These are phyloP conservation scores for Cynopterus sphinx DNA, from an alignment of 2,797 vertebrate species.

Conservation along the genomic window DNA sequence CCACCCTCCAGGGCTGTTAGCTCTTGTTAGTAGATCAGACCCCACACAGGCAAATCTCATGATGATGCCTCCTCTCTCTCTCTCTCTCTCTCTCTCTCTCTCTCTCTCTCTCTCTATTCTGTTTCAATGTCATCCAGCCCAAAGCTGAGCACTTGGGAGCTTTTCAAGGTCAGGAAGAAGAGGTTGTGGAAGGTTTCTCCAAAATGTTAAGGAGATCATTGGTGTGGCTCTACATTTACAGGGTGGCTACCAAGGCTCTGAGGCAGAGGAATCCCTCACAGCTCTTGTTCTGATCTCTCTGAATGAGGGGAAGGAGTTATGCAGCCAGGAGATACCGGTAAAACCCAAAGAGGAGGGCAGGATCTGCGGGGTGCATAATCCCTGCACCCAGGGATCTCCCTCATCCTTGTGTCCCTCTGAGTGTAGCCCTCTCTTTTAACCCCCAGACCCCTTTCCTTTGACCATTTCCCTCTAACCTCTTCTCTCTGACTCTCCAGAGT, in stretches of 20 bases:
- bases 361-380: not conserved
- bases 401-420: not conserved
- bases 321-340: not conserved
- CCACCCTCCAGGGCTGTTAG: too few species aligned
- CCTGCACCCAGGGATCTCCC: not conserved
- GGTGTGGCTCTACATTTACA: not conserved
- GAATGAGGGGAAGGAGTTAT: not conserved
- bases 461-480: not conserved
- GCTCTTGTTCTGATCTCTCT: conserved; percentile 64
- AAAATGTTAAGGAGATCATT: not conserved
- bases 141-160: not conserved
- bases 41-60: not conserved
- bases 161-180: not conserved
- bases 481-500: conserved; percentile 28
- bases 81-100: not conserved
- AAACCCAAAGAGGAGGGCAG: not conserved
- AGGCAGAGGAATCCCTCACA: conserved; percentile 57
- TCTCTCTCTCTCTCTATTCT: not conserved
- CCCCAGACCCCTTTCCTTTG: not conserved
- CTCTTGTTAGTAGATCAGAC: not conserved
- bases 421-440: not conserved
- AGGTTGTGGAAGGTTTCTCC: not conserved
- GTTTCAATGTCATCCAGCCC: not conserved
- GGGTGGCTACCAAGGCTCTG: conserved; percentile 45
- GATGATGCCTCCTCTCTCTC: not conserved